phyloP scores from a whole-genome alignment of 2,797 vertebrate species.

The Crocidura indochinensis region DNA sequence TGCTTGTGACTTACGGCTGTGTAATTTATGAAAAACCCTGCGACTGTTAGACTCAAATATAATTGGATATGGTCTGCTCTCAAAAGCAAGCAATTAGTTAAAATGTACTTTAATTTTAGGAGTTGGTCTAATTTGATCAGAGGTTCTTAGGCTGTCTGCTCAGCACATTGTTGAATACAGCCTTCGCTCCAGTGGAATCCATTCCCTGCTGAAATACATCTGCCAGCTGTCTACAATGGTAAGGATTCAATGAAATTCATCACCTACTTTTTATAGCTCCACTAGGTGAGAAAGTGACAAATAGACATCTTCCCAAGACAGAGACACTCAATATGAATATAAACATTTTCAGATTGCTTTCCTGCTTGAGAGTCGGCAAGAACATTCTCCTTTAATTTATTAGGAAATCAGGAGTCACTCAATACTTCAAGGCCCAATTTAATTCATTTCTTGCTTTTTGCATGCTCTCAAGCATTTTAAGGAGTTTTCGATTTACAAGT shows the following conservation, averaged over 20 bases:
- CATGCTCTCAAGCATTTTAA: conserved; percentile 49
- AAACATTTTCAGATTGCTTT: conserved; percentile 82
- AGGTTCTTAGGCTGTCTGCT: conserved; percentile 49
- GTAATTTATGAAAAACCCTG: not conserved
- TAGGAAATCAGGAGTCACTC: conserved; percentile 70
- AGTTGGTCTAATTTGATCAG: conserved; percentile 76
- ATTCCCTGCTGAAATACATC: conserved; percentile 52
- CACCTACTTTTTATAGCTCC: conserved; percentile 74
- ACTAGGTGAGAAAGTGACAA: conserved; percentile 75
- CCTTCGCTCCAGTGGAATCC: conserved; percentile 28
- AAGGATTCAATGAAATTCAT: conserved; percentile 78
- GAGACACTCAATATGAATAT: conserved; percentile 73
- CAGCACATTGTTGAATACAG: conserved; percentile 72
- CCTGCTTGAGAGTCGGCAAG: conserved; percentile 75
- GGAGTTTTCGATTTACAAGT: conserved; percentile 43
- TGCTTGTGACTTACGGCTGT: not conserved
- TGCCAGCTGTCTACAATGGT: conserved; percentile 65
- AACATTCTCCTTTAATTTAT: conserved; percentile 75
- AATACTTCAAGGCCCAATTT: conserved; percentile 76
- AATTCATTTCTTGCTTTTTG: conserved; percentile 62
- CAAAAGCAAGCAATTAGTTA: conserved; percentile 58
- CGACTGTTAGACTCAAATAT: not conserved
- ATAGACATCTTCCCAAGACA: conserved; percentile 74
- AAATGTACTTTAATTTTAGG: conserved; percentile 71
- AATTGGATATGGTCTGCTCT: conserved; percentile 19